A percentile compares a stretch with the other conserved stretches of the same genome.
phyloP scores from a whole-genome alignment of 2,797 vertebrate genomes.

The Potorous gilbertii region DNA sequence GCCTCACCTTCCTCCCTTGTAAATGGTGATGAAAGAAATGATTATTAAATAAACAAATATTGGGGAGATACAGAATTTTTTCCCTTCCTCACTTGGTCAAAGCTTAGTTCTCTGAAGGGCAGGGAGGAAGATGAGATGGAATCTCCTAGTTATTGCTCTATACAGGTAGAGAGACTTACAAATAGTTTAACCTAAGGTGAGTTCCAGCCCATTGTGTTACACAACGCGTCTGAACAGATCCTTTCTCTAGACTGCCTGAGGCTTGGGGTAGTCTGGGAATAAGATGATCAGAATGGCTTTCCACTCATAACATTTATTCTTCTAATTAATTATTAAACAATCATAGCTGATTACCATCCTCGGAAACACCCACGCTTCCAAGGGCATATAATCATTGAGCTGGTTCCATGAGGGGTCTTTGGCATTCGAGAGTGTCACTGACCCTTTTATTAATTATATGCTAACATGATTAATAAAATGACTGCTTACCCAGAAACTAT shows the following conservation, averaged over 20 bases:
- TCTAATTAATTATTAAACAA: background rate
- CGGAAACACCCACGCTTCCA: background rate
- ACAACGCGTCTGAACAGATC: background rate
- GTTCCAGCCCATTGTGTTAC: background rate
- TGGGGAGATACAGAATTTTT: background rate
- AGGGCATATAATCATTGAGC: background rate
- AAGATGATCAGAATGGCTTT: background rate
- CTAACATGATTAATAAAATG: background rate
- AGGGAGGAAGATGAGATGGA: background rate
- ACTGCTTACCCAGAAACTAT: background rate
- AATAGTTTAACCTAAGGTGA: background rate
- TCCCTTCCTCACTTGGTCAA: background rate
- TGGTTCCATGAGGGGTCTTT: background rate
- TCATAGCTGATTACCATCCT: background rate
- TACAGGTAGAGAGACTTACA: background rate
- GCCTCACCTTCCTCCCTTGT: background rate
- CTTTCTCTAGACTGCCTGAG: background rate
- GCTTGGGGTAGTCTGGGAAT: background rate
- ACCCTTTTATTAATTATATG: background rate
- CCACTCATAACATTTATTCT: background rate
- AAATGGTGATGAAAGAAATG: background rate
- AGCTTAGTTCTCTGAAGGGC: background rate
- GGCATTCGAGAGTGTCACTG: background rate
- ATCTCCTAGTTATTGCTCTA: background rate
- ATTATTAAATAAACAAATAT: background rate